Evolutionary conservation across 2,797 vertebrate genomes (phyloP).

Genomic region (Lepidocolaptes lacrymiger): DNA sequence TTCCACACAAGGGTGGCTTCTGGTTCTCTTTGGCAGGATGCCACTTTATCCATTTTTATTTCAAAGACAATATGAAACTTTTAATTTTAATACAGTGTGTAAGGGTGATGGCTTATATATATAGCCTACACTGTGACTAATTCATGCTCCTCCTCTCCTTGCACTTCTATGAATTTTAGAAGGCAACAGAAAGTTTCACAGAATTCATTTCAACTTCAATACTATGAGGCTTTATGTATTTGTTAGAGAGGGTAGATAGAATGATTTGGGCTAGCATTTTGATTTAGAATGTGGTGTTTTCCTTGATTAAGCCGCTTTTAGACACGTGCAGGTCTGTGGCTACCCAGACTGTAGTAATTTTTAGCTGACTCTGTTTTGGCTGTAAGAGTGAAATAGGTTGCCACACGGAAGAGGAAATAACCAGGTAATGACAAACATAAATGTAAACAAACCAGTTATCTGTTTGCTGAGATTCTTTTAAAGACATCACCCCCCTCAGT

Average conservation of each 20-base stretch:
- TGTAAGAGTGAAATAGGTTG: neutral
- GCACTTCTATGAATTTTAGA: conserved; percentile 3
- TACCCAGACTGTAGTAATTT: neutral
- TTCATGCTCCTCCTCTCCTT: conserved; percentile 39
- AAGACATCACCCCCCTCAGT: conserved; percentile 10
- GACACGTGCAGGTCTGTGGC: neutral
- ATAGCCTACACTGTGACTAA: conserved; percentile 59
- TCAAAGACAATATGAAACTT: conserved; percentile 75
- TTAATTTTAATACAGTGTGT: conserved; percentile 70
- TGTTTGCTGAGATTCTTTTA: neutral
- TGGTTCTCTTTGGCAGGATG: conserved; percentile 73
- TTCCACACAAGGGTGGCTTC: conserved; percentile 74
- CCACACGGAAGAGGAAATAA: neutral
- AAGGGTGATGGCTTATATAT: conserved; percentile 21
- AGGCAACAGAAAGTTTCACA: neutral
- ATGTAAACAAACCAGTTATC: conserved; percentile 23
- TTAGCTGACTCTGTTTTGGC: neutral
- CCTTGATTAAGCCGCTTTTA: neutral
- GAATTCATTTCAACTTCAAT: neutral
- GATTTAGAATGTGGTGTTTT: neutral
- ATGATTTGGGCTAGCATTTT: neutral
- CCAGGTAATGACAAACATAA: neutral
- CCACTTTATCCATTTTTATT: conserved; percentile 77
- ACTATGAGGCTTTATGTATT: neutral
- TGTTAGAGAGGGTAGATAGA: neutral